A percentile compares a stretch with the other conserved stretches of the same genome.
Evolutionary conservation across 2,888 invertebrate species (phyloP).

Genomic region (Unio pictorum): DNA sequence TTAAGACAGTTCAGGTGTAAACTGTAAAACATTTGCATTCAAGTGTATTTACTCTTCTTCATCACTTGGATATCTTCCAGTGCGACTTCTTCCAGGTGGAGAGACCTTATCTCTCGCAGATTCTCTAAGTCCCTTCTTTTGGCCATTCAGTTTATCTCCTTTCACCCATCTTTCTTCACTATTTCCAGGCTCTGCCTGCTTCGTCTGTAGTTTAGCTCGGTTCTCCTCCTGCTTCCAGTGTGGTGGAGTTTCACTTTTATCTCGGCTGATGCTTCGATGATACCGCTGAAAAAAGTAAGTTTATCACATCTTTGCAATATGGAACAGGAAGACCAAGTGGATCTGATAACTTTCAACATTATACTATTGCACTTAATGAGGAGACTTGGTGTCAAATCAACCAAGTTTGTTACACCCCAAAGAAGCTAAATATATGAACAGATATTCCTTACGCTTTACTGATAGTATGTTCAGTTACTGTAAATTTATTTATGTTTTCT

Average conservation of each 20-base stretch:
- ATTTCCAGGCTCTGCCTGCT: slow-evolving; percentile 11
- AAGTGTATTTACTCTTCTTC: slow-evolving; percentile 2
- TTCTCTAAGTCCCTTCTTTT: slow-evolving; percentile 10
- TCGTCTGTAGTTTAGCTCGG: slow-evolving; percentile 14
- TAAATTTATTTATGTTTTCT: no score
- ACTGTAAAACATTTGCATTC: background rate
- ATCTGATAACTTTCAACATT: no score
- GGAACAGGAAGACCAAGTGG: no score
- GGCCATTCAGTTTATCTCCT: slow-evolving; percentile 27
- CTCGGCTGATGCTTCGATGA: slow-evolving; percentile 28
- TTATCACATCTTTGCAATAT: no score
- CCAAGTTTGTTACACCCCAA: no score
- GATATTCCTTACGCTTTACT: no score
- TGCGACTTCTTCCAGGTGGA: background rate
- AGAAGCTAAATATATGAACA: no score
- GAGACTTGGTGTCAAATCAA: no score
- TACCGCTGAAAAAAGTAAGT: slow-evolving; percentile 16
- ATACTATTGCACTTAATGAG: no score
- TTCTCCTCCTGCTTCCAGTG: slow-evolving; percentile 82
- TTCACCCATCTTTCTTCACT: slow-evolving; percentile 30
- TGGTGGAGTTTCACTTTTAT: slow-evolving; percentile 88
- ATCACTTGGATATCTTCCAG: slow-evolving; percentile 7
- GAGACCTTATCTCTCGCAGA: slow-evolving; percentile 8
- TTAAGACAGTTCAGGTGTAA: background rate
- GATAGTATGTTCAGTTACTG: no score